phyloP scores from a whole-genome alignment of 2,888 invertebrate species.

The Monopis laevigella region DNA sequence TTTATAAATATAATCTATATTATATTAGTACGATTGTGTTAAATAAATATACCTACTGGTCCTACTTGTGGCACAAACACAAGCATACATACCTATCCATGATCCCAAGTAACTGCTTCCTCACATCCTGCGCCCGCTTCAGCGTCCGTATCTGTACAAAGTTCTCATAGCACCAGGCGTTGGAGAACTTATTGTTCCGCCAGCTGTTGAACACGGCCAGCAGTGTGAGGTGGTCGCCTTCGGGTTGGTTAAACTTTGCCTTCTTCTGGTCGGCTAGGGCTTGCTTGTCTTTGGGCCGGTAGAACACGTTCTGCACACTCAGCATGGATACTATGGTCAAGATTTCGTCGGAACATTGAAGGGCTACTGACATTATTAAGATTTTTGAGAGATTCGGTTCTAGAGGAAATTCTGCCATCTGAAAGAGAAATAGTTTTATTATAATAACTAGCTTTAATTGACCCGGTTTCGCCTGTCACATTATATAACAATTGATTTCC shows the following conservation, averaged over 20 bases:
- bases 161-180: conserved; percentile 99
- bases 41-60: no score
- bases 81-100: conserved; percentile 92
- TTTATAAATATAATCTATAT: no score
- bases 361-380: conserved; percentile 98
- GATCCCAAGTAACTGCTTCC: conserved; percentile 96
- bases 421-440: no score
- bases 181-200: conserved; percentile 99
- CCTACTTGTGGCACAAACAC: no score
- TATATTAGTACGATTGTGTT: no score
- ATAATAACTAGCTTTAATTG: no score
- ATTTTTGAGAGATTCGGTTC: conserved; percentile 99
- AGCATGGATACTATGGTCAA: conserved; percentile 99
- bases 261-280: conserved; percentile 98
- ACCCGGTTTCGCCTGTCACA: no score
- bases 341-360: conserved; percentile 98
- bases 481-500: no score
- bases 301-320: conserved; percentile 98
- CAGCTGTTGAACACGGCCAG: conserved; percentile 99
- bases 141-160: conserved; percentile 97
- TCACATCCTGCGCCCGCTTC: conserved; percentile 96
- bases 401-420: conserved; percentile 99
- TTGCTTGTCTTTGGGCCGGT: conserved; percentile 92
- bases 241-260: conserved; percentile 98
- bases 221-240: conserved; percentile 97